phyloP scores from a whole-genome alignment of 1,140 invertebrate species.

The Belonocnema kinseyi region DNA sequence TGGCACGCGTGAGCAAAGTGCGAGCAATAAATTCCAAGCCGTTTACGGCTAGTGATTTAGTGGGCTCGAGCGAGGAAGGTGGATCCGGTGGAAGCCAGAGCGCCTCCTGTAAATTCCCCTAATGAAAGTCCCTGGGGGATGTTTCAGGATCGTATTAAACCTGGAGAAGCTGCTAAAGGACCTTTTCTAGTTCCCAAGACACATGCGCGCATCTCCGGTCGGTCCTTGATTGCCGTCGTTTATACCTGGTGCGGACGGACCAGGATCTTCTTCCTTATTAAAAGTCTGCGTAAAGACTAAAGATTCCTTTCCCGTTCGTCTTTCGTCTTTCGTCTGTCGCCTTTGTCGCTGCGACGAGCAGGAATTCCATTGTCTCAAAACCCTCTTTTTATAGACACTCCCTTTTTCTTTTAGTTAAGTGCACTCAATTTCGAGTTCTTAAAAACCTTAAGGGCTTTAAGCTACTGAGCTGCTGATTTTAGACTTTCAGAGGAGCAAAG shows the following conservation, averaged over 20 bases:
- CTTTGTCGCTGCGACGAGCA: constrained; percentile 43
- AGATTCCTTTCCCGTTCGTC: constrained; percentile 32
- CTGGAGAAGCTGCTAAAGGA: constrained; percentile 66
- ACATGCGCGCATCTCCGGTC: constrained; percentile 51
- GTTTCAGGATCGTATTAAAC: constrained; percentile 70
- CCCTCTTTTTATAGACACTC: constrained; percentile 14
- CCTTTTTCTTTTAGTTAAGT: constrained; percentile 15
- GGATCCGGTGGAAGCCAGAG: constrained; percentile 50
- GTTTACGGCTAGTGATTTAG: constrained; percentile 67
- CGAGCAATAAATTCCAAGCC: constrained; percentile 65
- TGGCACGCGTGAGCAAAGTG: constrained; percentile 57
- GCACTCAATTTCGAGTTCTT: constrained; percentile 25
- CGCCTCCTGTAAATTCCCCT: constrained; percentile 70
- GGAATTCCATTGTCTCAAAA: constrained; percentile 27
- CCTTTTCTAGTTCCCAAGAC: constrained; percentile 52
- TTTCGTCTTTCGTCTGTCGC: constrained; percentile 27
- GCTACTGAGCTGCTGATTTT: not conserved
- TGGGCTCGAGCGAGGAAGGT: constrained; percentile 47
- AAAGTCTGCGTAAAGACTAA: constrained; percentile 47
- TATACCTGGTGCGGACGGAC: constrained; percentile 46
- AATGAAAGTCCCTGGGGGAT: constrained; percentile 71
- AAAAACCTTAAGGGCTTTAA: constrained; percentile 13
- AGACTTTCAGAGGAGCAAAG: not conserved
- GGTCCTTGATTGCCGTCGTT: constrained; percentile 50
- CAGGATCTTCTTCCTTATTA: constrained; percentile 52